These are phyloP conservation scores for Trematomus bernacchii DNA, from an alignment of 2,797 vertebrate genomes.

Conservation along the genomic window DNA sequence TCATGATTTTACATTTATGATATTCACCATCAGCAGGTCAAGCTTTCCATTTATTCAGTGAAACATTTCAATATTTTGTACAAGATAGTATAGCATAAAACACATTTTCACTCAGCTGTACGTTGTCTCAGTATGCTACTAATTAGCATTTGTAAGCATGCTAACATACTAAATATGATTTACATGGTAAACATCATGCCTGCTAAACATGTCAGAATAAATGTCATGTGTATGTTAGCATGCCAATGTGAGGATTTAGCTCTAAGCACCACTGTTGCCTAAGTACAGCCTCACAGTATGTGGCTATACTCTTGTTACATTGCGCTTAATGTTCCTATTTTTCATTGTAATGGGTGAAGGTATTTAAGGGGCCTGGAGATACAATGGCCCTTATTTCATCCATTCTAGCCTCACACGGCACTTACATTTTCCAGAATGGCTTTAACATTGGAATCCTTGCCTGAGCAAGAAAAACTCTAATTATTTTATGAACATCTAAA, in stretches of 20 bases:
- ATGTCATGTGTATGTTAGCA: not conserved
- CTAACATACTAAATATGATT: not conserved
- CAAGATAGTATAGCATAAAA: no score
- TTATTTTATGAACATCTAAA: constrained; percentile 65
- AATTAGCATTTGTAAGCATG: not conserved
- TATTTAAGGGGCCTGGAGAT: not conserved
- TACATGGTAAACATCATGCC: not conserved
- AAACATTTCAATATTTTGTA: no score
- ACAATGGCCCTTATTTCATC: not conserved
- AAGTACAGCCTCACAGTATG: not conserved
- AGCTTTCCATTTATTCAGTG: no score
- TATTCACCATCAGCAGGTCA: no score
- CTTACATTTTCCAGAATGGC: constrained; percentile 15
- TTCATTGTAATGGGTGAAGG: not conserved
- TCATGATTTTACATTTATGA: no score
- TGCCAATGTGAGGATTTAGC: not conserved
- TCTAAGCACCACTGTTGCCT: not conserved
- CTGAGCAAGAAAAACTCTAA: constrained; percentile 32
- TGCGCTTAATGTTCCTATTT: not conserved
- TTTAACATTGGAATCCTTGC: constrained; percentile 24
- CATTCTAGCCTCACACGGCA: constrained; percentile 13
- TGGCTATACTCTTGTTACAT: not conserved
- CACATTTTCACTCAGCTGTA: not conserved
- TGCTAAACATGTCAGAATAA: not conserved
- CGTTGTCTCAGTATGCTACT: not conserved